Percentiles rank a stretch among this genome's conserved stretches.
phyloP scores from a whole-genome alignment of 2,888 invertebrate species.

The Adineta ricciae region DNA sequence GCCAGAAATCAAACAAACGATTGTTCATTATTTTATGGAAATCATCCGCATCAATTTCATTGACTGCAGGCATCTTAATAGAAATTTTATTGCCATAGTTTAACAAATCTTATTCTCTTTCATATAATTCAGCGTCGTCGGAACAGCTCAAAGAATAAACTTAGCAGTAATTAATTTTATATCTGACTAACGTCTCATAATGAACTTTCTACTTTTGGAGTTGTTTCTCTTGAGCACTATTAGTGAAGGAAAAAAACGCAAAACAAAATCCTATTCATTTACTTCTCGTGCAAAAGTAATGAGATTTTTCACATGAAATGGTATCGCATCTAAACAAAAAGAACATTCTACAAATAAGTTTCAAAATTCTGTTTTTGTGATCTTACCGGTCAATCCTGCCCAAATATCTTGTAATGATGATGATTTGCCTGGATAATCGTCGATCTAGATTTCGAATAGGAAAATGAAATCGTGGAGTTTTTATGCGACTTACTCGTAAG shows the following conservation, averaged over 20 bases:
- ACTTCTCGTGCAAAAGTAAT: not conserved
- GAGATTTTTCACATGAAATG: conserved; percentile 9
- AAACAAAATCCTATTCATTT: not conserved
- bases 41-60: conserved; percentile 22
- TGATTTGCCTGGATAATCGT: not conserved
- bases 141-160: too few species aligned
- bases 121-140: too few species aligned
- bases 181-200: too few species aligned
- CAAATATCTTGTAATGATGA: not conserved
- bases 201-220: too few species aligned
- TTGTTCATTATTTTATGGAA: conserved; percentile 30
- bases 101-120: not conserved
- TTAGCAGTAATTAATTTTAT: too few species aligned
- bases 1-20: conserved; percentile 30
- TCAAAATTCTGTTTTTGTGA: not conserved
- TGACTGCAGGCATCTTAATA: conserved; percentile 27
- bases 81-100: not conserved
- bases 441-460: not conserved
- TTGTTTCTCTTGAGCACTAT: not conserved
- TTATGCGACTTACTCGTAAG: not conserved
- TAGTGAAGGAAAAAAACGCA: not conserved
- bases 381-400: not conserved
- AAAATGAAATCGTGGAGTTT: too few species aligned
- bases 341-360: not conserved
- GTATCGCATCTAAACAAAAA: not conserved